phyloP scores from a whole-genome alignment of 2,113 vertebrate genomes.

The Hyaena hyaena region DNA sequence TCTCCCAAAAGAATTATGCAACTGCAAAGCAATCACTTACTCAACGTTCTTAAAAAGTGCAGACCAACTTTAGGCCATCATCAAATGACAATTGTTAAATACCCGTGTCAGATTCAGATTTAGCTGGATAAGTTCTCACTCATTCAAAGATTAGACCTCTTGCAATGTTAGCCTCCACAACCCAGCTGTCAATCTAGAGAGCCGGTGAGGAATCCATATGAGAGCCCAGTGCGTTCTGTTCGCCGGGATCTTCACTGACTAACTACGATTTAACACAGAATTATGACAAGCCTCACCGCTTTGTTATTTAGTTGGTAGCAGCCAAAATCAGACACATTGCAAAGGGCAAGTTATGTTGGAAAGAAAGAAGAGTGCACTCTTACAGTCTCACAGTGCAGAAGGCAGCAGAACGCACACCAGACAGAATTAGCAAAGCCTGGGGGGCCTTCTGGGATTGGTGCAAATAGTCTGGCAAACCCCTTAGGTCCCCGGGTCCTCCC shows the following conservation, averaged over 20 bases:
- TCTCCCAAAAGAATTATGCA: background rate
- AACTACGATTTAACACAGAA: background rate
- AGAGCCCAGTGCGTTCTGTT: background rate
- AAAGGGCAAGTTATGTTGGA: background rate
- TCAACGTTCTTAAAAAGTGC: background rate
- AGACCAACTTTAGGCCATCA: background rate
- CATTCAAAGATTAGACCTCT: background rate
- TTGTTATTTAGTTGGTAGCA: background rate
- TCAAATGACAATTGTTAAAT: background rate
- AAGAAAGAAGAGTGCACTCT: background rate
- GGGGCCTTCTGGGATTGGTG: background rate
- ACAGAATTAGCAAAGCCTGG: background rate
- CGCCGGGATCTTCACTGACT: background rate
- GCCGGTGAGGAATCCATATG: background rate
- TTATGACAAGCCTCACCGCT: background rate
- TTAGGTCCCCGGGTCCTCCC: background rate
- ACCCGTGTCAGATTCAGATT: background rate
- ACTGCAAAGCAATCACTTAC: background rate
- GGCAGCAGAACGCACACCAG: background rate
- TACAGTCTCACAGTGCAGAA: background rate
- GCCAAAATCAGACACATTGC: background rate
- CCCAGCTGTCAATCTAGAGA: background rate
- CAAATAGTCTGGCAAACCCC: background rate
- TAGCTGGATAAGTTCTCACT: background rate
- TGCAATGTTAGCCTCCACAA: background rate